A percentile compares a stretch with the other conserved stretches of the same genome.
Evolutionary conservation across 2,113 vertebrate species (phyloP).

Genomic region (Nesospiza acunhae): DNA sequence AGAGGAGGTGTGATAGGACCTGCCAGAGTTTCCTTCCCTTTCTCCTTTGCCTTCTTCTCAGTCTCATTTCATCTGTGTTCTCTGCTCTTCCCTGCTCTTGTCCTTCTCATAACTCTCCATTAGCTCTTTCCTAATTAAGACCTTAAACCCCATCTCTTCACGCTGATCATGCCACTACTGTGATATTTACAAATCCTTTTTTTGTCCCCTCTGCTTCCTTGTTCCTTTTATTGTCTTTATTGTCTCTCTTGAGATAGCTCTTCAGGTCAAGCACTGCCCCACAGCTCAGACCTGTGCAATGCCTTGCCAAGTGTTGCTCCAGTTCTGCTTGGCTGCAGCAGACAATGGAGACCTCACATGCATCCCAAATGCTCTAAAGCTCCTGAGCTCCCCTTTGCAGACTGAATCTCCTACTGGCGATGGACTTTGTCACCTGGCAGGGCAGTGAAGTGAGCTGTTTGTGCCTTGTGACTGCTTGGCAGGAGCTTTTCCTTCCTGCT

Average conservation of each 20-base stretch:
- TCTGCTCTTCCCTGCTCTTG: not conserved
- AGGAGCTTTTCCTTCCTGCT: not conserved
- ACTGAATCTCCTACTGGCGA: not conserved
- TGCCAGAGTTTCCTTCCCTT: not conserved
- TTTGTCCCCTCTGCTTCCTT: not conserved
- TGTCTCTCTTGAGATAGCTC: not conserved
- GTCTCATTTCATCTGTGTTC: not conserved
- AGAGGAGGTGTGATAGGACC: not conserved
- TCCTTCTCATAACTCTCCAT: not conserved
- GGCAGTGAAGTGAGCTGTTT: not conserved
- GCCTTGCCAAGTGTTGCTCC: not conserved
- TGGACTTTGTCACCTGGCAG: not conserved
- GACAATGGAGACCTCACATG: not conserved
- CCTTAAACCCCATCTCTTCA: not conserved
- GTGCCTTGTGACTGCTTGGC: not conserved
- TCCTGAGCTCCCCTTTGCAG: not conserved
- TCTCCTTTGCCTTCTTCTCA: not conserved
- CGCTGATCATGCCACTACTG: not conserved
- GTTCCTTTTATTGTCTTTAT: not conserved
- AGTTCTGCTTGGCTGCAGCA: not conserved
- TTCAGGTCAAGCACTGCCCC: not conserved
- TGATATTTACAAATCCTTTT: not conserved
- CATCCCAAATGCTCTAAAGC: not conserved
- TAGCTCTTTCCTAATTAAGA: not conserved
- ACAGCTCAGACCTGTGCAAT: not conserved